Percentiles rank a stretch among this genome's conserved stretches.
Evolutionary conservation across 2,888 invertebrate genomes (phyloP).

Genomic region (Nomada goodeniana): DNA sequence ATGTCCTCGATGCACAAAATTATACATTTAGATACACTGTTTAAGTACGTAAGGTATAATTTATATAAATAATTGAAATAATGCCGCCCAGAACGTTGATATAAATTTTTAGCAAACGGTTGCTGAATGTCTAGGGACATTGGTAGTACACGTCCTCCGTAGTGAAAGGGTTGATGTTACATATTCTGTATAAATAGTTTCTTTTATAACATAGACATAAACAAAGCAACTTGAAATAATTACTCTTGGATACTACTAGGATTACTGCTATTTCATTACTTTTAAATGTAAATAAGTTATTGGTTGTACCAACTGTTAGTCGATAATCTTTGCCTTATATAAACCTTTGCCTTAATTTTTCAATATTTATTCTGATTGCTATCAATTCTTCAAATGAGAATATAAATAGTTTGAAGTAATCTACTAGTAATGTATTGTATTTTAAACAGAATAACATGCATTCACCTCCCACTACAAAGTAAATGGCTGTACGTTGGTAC

Average conservation of each 20-base stretch:
- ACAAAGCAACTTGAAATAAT: not conserved
- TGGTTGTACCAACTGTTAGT: not conserved
- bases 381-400: not conserved
- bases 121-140: too few species aligned
- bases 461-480: conserved; percentile 97
- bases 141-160: too few species aligned
- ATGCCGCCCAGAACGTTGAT: too few species aligned
- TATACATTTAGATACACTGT: too few species aligned
- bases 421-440: conserved; percentile 22
- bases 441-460: conserved; percentile 93
- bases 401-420: conserved; percentile 10
- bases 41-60: too few species aligned
- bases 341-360: not conserved
- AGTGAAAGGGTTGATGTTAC: too few species aligned
- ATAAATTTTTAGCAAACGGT: too few species aligned
- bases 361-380: not conserved
- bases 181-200: too few species aligned
- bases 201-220: not conserved
- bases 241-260: not conserved
- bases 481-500: conserved; percentile 99
- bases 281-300: not conserved
- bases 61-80: too few species aligned
- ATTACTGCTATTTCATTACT: not conserved
- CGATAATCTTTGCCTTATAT: too few species aligned
- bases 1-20: too few species aligned